A percentile compares a stretch with the other conserved stretches of the same genome.
These are phyloP conservation scores for Flexamia atlantica DNA, from an alignment of 2,888 invertebrate genomes.

Conservation along the genomic window DNA sequence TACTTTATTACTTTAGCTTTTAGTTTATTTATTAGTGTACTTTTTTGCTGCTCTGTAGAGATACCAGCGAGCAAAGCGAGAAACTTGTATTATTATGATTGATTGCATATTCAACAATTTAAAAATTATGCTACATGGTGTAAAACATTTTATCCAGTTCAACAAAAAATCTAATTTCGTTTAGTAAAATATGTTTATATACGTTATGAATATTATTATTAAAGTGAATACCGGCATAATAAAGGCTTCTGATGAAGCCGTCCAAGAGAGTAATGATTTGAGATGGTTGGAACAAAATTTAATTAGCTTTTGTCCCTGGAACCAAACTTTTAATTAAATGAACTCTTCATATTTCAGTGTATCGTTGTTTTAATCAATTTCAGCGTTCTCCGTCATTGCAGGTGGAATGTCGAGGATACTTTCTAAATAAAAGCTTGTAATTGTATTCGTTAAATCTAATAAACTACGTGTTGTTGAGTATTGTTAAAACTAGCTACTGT, in stretches of 20 bases:
- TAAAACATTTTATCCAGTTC: too few relatives aligned
- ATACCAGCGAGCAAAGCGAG: too few relatives aligned
- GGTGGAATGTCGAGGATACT: neutral
- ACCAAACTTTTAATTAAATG: conserved; percentile 43
- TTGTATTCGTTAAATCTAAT: too few relatives aligned
- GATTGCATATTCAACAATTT: too few relatives aligned
- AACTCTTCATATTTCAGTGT: conserved; percentile 45
- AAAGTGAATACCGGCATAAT: neutral
- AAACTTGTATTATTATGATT: too few relatives aligned
- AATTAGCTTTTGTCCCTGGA: conserved; percentile 43
- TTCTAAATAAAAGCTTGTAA: neutral
- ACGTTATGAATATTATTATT: neutral
- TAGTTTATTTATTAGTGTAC: too few relatives aligned
- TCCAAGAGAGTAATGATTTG: conserved; percentile 18
- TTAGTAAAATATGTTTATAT: neutral
- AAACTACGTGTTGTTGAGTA: too few relatives aligned
- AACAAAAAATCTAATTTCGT: too few relatives aligned
- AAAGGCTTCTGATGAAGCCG: conserved; percentile 10
- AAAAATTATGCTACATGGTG: too few relatives aligned
- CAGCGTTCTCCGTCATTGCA: neutral
- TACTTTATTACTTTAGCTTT: too few relatives aligned
- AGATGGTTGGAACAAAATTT: conserved; percentile 33
- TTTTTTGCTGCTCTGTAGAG: too few relatives aligned
- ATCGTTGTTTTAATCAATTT: conserved; percentile 37
- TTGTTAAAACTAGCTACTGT: too few relatives aligned